phyloP scores from a whole-genome alignment of 2,113 vertebrate species.

The Herpailurus yagouaroundi region DNA sequence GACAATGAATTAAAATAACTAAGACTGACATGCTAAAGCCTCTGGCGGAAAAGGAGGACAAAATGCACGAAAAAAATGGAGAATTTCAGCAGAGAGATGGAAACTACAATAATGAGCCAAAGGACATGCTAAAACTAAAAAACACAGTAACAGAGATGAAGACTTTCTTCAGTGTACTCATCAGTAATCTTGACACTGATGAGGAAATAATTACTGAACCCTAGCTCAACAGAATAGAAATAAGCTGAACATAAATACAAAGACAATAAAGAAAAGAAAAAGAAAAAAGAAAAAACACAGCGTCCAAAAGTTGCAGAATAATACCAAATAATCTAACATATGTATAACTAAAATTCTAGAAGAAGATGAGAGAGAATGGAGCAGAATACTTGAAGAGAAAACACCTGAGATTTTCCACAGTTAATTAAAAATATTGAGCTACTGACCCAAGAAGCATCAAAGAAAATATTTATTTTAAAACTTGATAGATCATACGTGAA shows the following conservation, averaged over 20 bases:
- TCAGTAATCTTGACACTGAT: not conserved
- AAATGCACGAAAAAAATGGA: not conserved
- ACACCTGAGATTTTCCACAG: not conserved
- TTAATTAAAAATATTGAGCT: not conserved
- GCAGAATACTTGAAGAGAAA: not conserved
- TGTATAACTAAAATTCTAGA: not conserved
- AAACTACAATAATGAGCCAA: not conserved
- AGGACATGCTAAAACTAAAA: not conserved
- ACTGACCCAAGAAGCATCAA: not conserved
- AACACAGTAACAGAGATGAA: not conserved
- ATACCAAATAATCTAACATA: not conserved
- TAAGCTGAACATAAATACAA: not conserved
- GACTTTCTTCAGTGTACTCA: not conserved
- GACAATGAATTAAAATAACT: not conserved
- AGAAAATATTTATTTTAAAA: not conserved
- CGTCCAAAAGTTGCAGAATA: not conserved
- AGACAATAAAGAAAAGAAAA: not conserved
- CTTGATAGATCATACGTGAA: not conserved
- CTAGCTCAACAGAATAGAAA: constrained; percentile 16
- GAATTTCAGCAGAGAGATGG: not conserved
- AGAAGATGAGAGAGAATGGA: not conserved
- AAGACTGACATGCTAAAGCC: not conserved
- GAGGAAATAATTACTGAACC: not conserved
- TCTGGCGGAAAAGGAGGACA: not conserved
- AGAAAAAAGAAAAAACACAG: not conserved